Percentiles rank a stretch among this genome's conserved stretches.
These are phyloP conservation scores for Tipula helvola DNA, from an alignment of 2,888 invertebrate species.

Conservation along the genomic window DNA sequence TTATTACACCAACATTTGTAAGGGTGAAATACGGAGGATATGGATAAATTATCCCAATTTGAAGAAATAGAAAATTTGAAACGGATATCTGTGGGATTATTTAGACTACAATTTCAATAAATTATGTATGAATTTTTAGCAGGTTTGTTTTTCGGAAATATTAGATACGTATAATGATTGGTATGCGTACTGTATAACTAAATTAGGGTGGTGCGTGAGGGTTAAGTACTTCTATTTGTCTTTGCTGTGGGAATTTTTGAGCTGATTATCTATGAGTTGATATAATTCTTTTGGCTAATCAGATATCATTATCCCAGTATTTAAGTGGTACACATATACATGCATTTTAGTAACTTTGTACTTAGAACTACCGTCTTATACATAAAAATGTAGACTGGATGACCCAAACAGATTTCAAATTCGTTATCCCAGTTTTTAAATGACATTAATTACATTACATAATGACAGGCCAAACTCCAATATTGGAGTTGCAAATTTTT, in stretches of 20 bases:
- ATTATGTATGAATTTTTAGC: not conserved
- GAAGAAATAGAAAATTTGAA: constrained; percentile 12
- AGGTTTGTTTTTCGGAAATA: not conserved
- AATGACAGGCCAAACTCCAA: no score
- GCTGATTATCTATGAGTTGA: not conserved
- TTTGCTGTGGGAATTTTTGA: not conserved
- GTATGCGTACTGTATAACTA: not conserved
- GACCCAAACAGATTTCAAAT: no score
- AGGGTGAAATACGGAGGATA: not conserved
- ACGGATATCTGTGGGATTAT: constrained; percentile 19
- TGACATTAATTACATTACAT: no score
- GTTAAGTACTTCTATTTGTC: not conserved
- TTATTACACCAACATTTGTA: not conserved
- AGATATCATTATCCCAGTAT: not conserved
- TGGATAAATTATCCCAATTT: not conserved
- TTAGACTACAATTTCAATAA: not conserved
- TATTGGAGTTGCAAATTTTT: no score
- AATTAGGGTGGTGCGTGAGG: not conserved
- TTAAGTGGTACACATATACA: no score
- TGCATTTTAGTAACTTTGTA: no score
- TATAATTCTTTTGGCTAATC: not conserved
- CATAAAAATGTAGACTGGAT: no score
- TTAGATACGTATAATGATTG: not conserved
- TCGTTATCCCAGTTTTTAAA: no score
- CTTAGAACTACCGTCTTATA: no score